Percentiles rank a stretch among this genome's conserved stretches.
These are phyloP conservation scores for Gadopsis bispinosus DNA, from an alignment of 2,797 vertebrate species.

Conservation along the genomic window DNA sequence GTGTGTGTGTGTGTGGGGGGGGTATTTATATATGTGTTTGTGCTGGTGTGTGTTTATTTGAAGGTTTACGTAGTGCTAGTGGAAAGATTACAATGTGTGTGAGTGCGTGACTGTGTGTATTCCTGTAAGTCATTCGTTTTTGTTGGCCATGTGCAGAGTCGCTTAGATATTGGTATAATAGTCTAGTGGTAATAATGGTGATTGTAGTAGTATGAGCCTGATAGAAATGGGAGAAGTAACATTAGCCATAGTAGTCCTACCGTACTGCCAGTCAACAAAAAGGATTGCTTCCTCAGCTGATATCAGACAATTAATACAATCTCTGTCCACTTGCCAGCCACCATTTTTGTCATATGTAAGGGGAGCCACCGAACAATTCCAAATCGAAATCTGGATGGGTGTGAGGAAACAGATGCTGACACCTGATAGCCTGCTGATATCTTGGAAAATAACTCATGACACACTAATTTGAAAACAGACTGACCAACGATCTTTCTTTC, in stretches of 20 bases:
- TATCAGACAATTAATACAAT: neutral
- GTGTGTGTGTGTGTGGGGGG: neutral
- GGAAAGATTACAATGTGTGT: neutral
- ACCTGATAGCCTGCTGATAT: neutral
- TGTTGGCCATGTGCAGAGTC: neutral
- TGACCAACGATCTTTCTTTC: neutral
- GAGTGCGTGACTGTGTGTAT: slow-evolving; percentile 7
- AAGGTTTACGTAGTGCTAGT: too few species aligned
- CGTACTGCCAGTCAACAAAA: neutral
- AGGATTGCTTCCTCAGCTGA: neutral
- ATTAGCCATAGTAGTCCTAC: neutral
- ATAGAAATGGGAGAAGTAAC: neutral
- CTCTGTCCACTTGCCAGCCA: neutral
- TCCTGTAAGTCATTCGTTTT: slow-evolving; percentile 34
- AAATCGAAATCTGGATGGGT: neutral
- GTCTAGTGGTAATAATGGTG: neutral
- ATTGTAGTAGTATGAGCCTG: neutral
- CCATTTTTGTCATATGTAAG: neutral
- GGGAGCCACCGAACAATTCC: neutral
- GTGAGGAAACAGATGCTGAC: neutral
- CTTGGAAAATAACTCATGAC: neutral
- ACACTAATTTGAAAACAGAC: neutral
- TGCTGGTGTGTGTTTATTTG: too few species aligned
- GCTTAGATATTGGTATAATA: neutral
- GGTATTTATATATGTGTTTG: too few species aligned